Conservation (phyloP, 2,797 vertebrate genomes). For the Acanthornis magna region DNA sequence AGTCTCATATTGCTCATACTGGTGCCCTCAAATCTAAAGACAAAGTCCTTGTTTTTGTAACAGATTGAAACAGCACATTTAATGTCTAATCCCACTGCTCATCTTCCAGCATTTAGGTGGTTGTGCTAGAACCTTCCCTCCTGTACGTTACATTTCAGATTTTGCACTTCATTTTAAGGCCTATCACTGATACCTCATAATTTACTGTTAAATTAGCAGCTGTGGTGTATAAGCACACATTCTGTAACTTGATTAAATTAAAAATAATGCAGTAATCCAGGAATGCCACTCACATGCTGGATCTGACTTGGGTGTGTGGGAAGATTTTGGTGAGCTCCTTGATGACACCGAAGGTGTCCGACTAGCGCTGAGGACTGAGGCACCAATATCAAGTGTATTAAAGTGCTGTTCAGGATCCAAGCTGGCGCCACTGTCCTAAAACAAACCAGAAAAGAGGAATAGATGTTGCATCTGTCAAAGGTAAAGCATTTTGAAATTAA, state of each 20-base stretch:
- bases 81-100: background rate
- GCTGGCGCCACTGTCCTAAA: conserved; percentile 72
- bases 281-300: conserved; percentile 72
- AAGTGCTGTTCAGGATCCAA: conserved; percentile 75
- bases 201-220: background rate
- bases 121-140: background rate
- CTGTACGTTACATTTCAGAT: background rate
- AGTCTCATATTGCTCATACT: background rate
- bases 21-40: background rate
- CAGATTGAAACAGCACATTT: background rate
- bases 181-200: rapidly evolving
- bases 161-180: background rate
- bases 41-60: background rate
- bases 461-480: background rate
- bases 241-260: background rate
- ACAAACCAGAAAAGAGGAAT: background rate
- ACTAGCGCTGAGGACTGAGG: conserved; percentile 69
- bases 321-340: conserved; percentile 77
- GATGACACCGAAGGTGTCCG: conserved; percentile 75
- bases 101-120: background rate
- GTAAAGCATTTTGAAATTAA: background rate
- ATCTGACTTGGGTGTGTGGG: conserved; percentile 72
- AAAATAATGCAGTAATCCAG: background rate
- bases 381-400: conserved; percentile 65
- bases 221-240: background rate